Evolutionary conservation across 1,140 invertebrate species (phyloP).

Genomic region (Lordiphosa collinella): DNA sequence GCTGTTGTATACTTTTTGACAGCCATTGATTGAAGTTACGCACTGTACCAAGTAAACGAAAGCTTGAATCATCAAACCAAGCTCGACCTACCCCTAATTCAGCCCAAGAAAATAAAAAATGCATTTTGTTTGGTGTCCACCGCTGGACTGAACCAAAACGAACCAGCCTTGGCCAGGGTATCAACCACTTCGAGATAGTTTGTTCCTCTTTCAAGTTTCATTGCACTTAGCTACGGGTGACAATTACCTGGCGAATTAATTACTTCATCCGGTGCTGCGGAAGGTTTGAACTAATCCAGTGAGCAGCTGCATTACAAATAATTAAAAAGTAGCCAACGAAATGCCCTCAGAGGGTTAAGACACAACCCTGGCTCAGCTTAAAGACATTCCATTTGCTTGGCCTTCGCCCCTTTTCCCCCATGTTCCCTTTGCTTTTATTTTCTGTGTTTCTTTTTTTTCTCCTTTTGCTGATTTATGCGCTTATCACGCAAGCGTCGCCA

Average conservation of each 20-base stretch:
- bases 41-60: too few relatives aligned
- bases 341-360: constrained; percentile 1
- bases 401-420: neutral
- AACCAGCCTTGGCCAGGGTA: too few relatives aligned
- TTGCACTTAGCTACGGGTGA: constrained; percentile 15
- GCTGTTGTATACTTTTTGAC: too few relatives aligned
- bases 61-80: too few relatives aligned
- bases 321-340: constrained; percentile 32
- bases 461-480: constrained; percentile 64
- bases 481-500: constrained; percentile 67
- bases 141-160: too few relatives aligned
- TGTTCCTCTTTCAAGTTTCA: neutral
- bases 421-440: neutral
- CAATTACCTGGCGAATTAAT: constrained; percentile 20
- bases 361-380: constrained; percentile 2
- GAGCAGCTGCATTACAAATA: constrained; percentile 32
- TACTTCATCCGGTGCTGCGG: neutral
- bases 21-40: too few relatives aligned
- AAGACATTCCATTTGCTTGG: constrained; percentile 9
- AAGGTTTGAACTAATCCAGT: neutral
- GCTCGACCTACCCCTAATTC: too few relatives aligned
- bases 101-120: too few relatives aligned
- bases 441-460: neutral
- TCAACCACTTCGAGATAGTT: neutral
- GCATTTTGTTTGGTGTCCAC: too few relatives aligned